phyloP scores from a whole-genome alignment of 1,140 invertebrate species.

The Heliconius hewitsoni region DNA sequence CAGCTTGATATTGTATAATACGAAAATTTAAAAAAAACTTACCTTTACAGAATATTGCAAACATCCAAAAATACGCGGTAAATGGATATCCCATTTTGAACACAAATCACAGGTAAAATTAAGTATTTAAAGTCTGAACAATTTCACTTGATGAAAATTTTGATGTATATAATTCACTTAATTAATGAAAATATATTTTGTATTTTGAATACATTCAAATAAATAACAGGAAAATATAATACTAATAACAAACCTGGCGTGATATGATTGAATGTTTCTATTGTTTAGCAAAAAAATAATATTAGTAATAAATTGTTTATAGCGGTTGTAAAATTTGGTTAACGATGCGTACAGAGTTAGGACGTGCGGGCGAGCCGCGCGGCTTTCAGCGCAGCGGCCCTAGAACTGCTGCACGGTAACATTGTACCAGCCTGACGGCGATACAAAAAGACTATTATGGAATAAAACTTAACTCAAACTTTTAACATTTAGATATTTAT shows the following conservation, averaged over 20 bases:
- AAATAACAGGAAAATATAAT: background rate
- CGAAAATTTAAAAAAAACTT: constrained; percentile 14
- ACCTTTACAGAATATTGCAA: constrained; percentile 39
- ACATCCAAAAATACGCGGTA: constrained; percentile 37
- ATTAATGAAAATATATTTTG: background rate
- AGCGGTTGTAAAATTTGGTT: constrained; percentile 63
- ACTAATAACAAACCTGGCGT: background rate
- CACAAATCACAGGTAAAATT: constrained; percentile 23
- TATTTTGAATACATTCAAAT: background rate
- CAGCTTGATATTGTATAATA: background rate
- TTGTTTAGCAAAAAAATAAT: constrained; percentile 8
- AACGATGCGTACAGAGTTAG: constrained; percentile 57
- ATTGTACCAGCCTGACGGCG: constrained; percentile 38
- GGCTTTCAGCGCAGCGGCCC: constrained; percentile 55
- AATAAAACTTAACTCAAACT: background rate
- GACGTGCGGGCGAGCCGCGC: constrained; percentile 38
- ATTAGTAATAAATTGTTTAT: constrained; percentile 65
- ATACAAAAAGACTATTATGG: background rate
- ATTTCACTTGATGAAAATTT: background rate
- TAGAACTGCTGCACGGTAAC: constrained; percentile 54
- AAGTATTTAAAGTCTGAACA: constrained; percentile 16
- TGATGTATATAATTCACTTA: background rate
- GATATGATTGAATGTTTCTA: background rate
- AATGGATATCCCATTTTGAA: constrained; percentile 27
- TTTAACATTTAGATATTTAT: background rate